Conservation (phyloP, 2,797 vertebrate species). For the Arrhamphus sclerolepis region DNA sequence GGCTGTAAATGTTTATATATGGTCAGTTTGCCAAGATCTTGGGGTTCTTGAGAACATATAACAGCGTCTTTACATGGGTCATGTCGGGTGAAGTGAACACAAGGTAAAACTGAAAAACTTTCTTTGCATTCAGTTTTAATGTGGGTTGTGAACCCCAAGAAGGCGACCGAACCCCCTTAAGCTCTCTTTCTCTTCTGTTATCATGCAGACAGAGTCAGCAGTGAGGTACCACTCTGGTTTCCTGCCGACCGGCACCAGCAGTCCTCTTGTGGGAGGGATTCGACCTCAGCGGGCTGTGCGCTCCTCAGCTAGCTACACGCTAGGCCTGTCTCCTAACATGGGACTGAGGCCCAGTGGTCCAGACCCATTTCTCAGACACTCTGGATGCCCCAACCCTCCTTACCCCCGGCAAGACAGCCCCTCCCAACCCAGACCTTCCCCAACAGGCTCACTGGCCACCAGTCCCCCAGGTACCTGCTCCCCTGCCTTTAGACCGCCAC, state of each 20-base stretch:
- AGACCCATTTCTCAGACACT: slow-evolving; percentile 82
- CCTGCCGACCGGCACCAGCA: slow-evolving; percentile 82
- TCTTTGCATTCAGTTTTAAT: slow-evolving; percentile 66
- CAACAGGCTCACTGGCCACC: slow-evolving; percentile 90
- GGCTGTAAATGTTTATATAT: slow-evolving; percentile 59
- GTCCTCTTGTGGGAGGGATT: slow-evolving; percentile 77
- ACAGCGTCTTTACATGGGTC: slow-evolving; percentile 42
- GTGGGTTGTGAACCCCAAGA: slow-evolving; percentile 45
- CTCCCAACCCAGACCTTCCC: slow-evolving; percentile 87
- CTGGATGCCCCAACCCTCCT: slow-evolving; percentile 83
- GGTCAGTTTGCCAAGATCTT: slow-evolving; percentile 55
- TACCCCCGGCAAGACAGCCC: slow-evolving; percentile 84
- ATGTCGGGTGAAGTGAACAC: slow-evolving; percentile 51
- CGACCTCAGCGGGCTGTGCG: slow-evolving; percentile 79
- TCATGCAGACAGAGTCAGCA: slow-evolving; percentile 76
- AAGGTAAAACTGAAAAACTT: slow-evolving; percentile 44
- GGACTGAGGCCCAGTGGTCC: slow-evolving; percentile 77
- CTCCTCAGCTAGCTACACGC: slow-evolving; percentile 85
- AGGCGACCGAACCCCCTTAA: slow-evolving; percentile 44
- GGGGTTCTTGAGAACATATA: slow-evolving; percentile 31
- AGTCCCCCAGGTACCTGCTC: slow-evolving; percentile 91
- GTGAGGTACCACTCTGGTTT: slow-evolving; percentile 81
- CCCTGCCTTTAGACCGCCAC: slow-evolving; percentile 87
- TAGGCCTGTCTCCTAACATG: slow-evolving; percentile 84
- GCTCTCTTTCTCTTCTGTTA: slow-evolving; percentile 40